Evolutionary conservation across 1,140 invertebrate species (phyloP).

Genomic region (Thalassaphorura encarpata): DNA sequence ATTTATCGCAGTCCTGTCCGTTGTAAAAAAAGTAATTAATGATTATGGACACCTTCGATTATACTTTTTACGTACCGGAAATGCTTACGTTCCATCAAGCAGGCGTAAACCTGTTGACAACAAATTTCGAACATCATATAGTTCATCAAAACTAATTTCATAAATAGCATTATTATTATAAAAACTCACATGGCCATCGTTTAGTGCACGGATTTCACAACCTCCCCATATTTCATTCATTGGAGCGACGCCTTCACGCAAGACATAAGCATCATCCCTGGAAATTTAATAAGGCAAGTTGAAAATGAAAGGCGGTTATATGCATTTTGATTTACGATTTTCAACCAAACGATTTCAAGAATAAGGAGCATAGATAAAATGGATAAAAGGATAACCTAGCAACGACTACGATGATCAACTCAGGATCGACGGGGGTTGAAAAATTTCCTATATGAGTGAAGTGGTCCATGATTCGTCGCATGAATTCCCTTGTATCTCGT

Average conservation of each 20-base stretch:
- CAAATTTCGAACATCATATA: no score
- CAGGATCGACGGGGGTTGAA: slow-evolving; percentile 66
- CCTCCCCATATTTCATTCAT: slow-evolving; percentile 86
- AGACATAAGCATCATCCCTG: slow-evolving; percentile 80
- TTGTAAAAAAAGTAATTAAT: no score
- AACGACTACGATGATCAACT: slow-evolving; percentile 72
- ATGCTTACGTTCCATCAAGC: no score
- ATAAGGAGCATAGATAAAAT: background rate
- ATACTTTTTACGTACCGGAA: no score
- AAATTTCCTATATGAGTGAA: slow-evolving; percentile 95
- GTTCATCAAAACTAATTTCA: no score
- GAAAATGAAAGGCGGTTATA: background rate
- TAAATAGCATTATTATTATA: no score
- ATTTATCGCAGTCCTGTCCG: no score
- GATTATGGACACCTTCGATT: no score
- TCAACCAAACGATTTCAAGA: background rate
- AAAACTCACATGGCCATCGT: slow-evolving; percentile 85
- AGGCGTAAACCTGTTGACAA: no score
- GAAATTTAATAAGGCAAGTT: background rate
- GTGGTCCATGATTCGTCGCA: slow-evolving; percentile 97
- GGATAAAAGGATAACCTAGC: slow-evolving; percentile 44
- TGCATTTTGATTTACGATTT: background rate
- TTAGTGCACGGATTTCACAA: slow-evolving; percentile 70
- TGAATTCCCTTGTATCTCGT: no score
- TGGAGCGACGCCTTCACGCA: slow-evolving; percentile 64